Conservation (phyloP, 2,113 vertebrate species). For the Brachionichthys hirsutus region DNA sequence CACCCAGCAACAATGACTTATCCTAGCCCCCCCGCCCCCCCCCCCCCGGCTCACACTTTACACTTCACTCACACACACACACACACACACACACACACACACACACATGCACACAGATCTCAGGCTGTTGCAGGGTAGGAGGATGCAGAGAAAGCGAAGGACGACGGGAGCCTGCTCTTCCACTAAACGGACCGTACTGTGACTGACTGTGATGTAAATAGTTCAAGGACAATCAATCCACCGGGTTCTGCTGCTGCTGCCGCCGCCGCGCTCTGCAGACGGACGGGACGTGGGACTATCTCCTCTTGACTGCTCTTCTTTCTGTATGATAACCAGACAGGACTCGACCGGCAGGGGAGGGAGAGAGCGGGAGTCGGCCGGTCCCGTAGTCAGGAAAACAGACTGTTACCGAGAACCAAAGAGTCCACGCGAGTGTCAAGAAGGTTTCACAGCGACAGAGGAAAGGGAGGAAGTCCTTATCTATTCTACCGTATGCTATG, state of each 20-base stretch:
- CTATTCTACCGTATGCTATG: slow-evolving; percentile 64
- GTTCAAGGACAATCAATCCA: slow-evolving; percentile 68
- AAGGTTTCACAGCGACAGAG: slow-evolving; percentile 20
- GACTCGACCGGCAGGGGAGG: slow-evolving; percentile 15
- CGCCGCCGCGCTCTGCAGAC: slow-evolving; percentile 48
- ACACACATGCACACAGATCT: slow-evolving; percentile 53
- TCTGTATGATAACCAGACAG: slow-evolving; percentile 38
- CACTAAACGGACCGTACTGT: slow-evolving; percentile 67
- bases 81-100: slow-evolving; percentile 16
- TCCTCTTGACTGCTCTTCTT: slow-evolving; percentile 39
- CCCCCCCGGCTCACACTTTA: slow-evolving; percentile 23
- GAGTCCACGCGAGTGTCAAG: slow-evolving; percentile 38
- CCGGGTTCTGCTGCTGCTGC: slow-evolving; percentile 52
- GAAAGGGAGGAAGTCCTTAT: slow-evolving; percentile 44
- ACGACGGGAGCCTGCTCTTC: slow-evolving; percentile 47
- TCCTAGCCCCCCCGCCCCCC: slow-evolving; percentile 84
- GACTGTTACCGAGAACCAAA: slow-evolving; percentile 77
- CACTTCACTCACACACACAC: slow-evolving; percentile 51
- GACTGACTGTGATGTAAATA: slow-evolving; percentile 76
- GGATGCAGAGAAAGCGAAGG: slow-evolving; percentile 22
- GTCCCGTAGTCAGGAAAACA: slow-evolving; percentile 55
- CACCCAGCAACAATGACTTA: slow-evolving; percentile 92
- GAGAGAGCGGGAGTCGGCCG: slow-evolving; percentile 48
- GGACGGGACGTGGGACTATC: slow-evolving; percentile 40
- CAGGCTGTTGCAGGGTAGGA: slow-evolving; percentile 58